Evolutionary conservation across 1,140 invertebrate genomes (phyloP), one percentile per base, ranked within the genome.

Genomic region (Reticulitermes speratus): DNA sequence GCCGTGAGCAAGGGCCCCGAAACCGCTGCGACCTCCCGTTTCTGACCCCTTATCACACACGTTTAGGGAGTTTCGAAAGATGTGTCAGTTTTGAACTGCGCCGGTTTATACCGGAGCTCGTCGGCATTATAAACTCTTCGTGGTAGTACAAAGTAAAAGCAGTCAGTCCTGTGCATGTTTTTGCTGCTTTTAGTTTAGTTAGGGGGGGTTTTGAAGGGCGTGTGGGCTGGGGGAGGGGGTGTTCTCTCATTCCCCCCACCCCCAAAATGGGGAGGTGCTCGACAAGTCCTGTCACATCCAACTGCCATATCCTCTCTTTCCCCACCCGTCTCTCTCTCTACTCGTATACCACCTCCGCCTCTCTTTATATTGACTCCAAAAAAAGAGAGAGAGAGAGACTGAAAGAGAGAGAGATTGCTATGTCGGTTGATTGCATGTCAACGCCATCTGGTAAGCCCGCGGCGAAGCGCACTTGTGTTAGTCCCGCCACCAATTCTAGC

Each of bases 391-490:
- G 25, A 30, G 65, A 75, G 52, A 55, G 52, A 55, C 16, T 19
- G 52, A 55, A 21, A 75, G 65, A 75, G 65, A 30, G 25, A 30
- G 65, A 75, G 65, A 75, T 25, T n/a, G 65, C 65, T 75, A 30
- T 75, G 65, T 75, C 65, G 65, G 65, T 75, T 75, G 65, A 75
- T 75, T 75, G 65, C 65, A 75, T 75, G 65, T 75, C 65, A 75
- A 30, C 65, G 65, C 65, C 65, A 75, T 75, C 65, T 75, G 65
- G 65, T 30, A 25, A 30, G 65, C 65, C 65, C 65, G 65, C 65
- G 65, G 65, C 65, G 65, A 75, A 75, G 65, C 65, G 65, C 65
- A 75, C 65, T 75, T 75, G 65, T 75, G 65, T 75, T 75, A 30
- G 25, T 75, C 25, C 65, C 65, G 65, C 65, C 65, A 75, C 65